These are phyloP conservation scores for Caretta caretta DNA, from an alignment of 2,113 vertebrate species.

Conservation along the genomic window DNA sequence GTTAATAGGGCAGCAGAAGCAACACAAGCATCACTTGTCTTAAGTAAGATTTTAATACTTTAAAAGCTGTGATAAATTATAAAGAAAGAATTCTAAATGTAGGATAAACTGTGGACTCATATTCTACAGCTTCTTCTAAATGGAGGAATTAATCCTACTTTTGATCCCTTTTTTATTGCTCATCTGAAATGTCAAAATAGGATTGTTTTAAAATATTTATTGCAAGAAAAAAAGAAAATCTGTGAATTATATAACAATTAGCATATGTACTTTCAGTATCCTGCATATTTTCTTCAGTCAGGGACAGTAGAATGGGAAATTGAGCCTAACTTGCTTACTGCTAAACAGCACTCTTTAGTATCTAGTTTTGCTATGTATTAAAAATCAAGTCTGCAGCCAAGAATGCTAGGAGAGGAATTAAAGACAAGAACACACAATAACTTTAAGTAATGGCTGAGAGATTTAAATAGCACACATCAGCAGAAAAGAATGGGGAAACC, in stretches of 20 bases:
- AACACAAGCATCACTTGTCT: not conserved
- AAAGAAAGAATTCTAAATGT: conserved; percentile 48
- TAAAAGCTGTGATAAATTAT: conserved; percentile 54
- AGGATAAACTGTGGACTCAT: conserved; percentile 30
- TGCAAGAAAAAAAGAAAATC: conserved; percentile 44
- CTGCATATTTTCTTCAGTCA: conserved; percentile 50
- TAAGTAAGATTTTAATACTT: conserved; percentile 50
- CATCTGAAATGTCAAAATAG: conserved; percentile 25
- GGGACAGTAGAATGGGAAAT: conserved; percentile 57
- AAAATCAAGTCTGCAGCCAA: conserved; percentile 57
- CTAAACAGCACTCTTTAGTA: conserved; percentile 52
- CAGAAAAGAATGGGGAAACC: conserved; percentile 88
- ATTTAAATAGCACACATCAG: conserved; percentile 83
- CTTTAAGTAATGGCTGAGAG: conserved; percentile 75
- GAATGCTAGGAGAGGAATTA: conserved; percentile 68
- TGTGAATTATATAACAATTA: conserved; percentile 46
- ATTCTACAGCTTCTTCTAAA: not conserved
- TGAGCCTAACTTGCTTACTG: conserved; percentile 76
- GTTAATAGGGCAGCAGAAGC: not conserved
- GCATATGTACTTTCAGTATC: not conserved
- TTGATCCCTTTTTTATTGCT: conserved; percentile 30
- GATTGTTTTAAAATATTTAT: conserved; percentile 38
- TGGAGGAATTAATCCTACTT: not conserved
- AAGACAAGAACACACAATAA: conserved; percentile 75
- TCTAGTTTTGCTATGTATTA: conserved; percentile 61